Conservation (phyloP, 2,888 invertebrate species). For the Drosophila mayaguana region DNA sequence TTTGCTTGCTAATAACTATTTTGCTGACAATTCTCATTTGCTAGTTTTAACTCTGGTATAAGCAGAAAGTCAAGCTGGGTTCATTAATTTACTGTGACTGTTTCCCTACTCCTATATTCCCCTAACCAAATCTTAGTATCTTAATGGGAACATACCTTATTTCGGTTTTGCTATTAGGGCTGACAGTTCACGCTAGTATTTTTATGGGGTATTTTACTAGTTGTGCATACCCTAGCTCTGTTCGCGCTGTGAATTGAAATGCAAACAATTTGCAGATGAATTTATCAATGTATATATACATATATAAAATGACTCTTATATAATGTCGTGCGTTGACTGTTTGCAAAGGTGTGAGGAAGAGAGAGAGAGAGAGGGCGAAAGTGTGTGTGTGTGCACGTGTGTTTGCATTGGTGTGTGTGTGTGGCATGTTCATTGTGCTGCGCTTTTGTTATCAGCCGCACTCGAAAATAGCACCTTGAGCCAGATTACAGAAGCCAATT, state of each 20-base stretch:
- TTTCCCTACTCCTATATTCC: background rate
- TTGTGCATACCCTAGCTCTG: background rate
- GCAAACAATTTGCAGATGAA: slow-evolving; percentile 40
- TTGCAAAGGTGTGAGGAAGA: slow-evolving; percentile 2
- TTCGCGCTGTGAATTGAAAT: slow-evolving; percentile 16
- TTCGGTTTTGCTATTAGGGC: background rate
- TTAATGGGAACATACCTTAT: background rate
- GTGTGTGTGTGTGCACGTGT: slow-evolving; percentile 6
- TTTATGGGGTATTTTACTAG: background rate
- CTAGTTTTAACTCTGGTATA: background rate
- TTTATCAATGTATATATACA: slow-evolving; percentile 18
- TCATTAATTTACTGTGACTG: too few relatives aligned
- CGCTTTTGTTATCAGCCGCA: slow-evolving; percentile 50
- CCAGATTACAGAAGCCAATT: slow-evolving; percentile 52
- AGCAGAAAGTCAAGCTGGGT: background rate
- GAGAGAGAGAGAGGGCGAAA: background rate
- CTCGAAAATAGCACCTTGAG: slow-evolving; percentile 55
- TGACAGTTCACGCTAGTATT: background rate
- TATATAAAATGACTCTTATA: slow-evolving; percentile 4
- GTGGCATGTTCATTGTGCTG: slow-evolving; percentile 19
- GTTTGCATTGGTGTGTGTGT: slow-evolving; percentile 2
- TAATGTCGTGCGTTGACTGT: slow-evolving; percentile 24
- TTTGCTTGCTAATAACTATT: background rate
- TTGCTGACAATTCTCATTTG: background rate
- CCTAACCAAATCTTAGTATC: background rate